Evolutionary conservation across 2,797 vertebrate genomes (phyloP).

Genomic region (Enteromius argenteus): DNA sequence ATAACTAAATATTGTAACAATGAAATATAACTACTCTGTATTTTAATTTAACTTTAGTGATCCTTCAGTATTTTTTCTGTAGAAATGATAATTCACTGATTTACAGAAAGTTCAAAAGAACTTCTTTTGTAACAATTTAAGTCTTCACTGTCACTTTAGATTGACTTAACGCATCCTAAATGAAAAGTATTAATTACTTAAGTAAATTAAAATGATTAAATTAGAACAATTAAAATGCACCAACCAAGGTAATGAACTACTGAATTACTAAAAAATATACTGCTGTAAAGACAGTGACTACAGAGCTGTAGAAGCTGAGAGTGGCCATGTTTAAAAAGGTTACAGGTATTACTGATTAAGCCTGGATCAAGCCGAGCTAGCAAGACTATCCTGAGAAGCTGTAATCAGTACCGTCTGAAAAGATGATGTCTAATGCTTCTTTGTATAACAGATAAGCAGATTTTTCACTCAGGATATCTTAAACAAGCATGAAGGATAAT

Average conservation of each 20-base stretch:
- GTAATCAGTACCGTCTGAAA: constrained; percentile 15
- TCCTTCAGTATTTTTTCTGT: no score
- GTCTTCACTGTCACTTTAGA: no score
- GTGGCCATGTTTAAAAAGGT: background rate
- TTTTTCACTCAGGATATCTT: constrained; percentile 31
- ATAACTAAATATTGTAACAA: no score
- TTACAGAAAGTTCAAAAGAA: no score
- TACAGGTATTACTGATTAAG: background rate
- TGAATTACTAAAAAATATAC: background rate
- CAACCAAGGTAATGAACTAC: background rate
- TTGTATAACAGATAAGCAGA: constrained; percentile 6
- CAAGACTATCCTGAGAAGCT: background rate
- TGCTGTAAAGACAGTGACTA: background rate
- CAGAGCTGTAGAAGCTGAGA: background rate
- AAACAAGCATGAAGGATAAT: constrained; percentile 40
- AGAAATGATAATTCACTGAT: no score
- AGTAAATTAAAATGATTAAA: no score
- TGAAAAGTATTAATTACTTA: no score
- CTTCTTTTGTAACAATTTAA: no score
- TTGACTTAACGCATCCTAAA: no score
- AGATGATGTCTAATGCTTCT: constrained; percentile 1
- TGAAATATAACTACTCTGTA: no score
- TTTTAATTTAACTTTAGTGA: no score
- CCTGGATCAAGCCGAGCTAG: background rate
- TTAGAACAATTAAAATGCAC: no score